These are phyloP conservation scores for Drosophila macrospina DNA, from an alignment of 2,888 invertebrate species.

Conservation along the genomic window DNA sequence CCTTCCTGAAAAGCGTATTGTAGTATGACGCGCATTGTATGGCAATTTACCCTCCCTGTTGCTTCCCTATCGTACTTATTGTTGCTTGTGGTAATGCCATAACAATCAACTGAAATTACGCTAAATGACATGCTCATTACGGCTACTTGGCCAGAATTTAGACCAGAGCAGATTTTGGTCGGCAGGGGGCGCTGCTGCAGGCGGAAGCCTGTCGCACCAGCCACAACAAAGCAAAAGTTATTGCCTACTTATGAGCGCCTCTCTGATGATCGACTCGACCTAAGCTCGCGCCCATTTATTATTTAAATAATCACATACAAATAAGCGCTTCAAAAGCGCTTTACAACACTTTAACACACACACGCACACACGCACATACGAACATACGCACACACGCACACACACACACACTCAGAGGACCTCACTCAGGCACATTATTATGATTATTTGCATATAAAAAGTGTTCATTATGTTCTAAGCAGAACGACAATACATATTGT, in stretches of 20 bases:
- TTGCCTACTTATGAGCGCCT: conserved; percentile 76
- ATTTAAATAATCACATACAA: conserved; percentile 78
- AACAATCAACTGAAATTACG: conserved; percentile 77
- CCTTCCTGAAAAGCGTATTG: conserved; percentile 48
- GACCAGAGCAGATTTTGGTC: neutral
- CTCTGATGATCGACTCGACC: conserved; percentile 52
- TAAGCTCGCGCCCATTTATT: conserved; percentile 62
- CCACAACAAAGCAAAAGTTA: conserved; percentile 72
- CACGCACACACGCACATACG: conserved; percentile 11
- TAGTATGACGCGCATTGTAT: conserved; percentile 39
- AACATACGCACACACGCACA: neutral
- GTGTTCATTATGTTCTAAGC: conserved; percentile 70
- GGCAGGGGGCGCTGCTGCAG: too few relatives aligned
- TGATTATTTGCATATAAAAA: conserved; percentile 77
- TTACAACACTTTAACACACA: conserved; percentile 68
- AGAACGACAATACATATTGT: conserved; percentile 30
- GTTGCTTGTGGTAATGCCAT: conserved; percentile 71
- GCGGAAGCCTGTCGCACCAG: conserved; percentile 28
- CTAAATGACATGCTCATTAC: conserved; percentile 80
- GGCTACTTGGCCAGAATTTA: conserved; percentile 46
- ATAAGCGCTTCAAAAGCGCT: conserved; percentile 70
- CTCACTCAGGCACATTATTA: conserved; percentile 41
- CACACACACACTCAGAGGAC: neutral
- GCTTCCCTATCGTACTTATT: conserved; percentile 3
- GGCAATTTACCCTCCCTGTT: neutral